Conservation (phyloP, 1,140 invertebrate genomes). For the Anthonomus grandis region DNA sequence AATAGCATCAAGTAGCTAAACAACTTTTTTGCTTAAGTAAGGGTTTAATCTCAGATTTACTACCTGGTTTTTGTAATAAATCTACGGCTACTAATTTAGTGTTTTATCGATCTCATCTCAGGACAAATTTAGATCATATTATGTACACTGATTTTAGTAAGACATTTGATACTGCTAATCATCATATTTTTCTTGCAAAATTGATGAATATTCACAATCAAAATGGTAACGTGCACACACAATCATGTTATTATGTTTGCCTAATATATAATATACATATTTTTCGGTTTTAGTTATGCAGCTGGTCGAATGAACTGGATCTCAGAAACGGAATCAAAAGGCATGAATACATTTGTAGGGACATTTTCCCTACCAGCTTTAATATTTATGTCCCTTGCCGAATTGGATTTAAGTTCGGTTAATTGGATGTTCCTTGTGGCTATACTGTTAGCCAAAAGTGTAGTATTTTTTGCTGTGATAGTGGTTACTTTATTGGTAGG, state of each 20-base stretch:
- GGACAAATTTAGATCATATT: no score
- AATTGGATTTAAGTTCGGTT: conserved; percentile 76
- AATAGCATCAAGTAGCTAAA: no score
- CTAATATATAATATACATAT: no score
- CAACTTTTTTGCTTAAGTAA: no score
- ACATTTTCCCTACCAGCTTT: conserved; percentile 89
- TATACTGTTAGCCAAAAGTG: conserved; percentile 80
- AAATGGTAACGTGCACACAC: no score
- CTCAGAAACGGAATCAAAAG: conserved; percentile 80
- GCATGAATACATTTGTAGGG: conserved; percentile 89
- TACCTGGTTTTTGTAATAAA: no score
- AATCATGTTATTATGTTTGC: no score
- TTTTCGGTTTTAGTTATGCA: conserved; percentile 65
- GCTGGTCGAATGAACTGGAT: conserved; percentile 84
- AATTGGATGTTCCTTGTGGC: conserved; percentile 89
- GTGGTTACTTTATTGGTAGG: conserved; percentile 75
- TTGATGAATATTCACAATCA: not conserved
- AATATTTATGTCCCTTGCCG: conserved; percentile 87
- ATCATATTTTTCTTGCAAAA: not conserved
- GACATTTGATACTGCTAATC: no score
- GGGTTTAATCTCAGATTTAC: no score
- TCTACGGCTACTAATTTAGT: no score
- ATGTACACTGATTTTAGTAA: no score
- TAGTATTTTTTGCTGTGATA: conserved; percentile 81
- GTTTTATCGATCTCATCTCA: no score